Percentiles rank a stretch among this genome's conserved stretches.
These are phyloP conservation scores for Lampropteryx suffumata DNA, from an alignment of 2,888 invertebrate genomes.

Conservation along the genomic window DNA sequence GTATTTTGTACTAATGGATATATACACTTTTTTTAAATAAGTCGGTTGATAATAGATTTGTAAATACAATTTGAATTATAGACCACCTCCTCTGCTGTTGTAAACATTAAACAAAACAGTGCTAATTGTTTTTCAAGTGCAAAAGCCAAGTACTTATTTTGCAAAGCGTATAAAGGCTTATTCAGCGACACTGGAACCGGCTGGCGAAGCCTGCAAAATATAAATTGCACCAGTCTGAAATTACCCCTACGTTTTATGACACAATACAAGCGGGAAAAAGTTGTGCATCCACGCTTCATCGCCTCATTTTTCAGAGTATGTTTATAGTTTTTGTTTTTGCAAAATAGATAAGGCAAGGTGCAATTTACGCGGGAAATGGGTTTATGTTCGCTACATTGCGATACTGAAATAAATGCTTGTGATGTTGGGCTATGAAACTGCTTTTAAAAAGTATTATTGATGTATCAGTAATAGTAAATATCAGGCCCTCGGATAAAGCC, in stretches of 20 bases:
- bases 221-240: slow-evolving; percentile 67
- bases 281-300: slow-evolving; percentile 52
- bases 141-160: slow-evolving; percentile 35
- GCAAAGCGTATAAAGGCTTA: slow-evolving; percentile 47
- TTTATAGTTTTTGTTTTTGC: slow-evolving; percentile 38
- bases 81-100: background rate
- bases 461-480: no score
- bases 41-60: no score
- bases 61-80: background rate
- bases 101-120: slow-evolving; percentile 18
- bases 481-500: no score
- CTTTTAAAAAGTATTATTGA: no score
- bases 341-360: slow-evolving; percentile 32
- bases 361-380: slow-evolving; percentile 22
- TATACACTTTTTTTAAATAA: no score
- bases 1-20: no score
- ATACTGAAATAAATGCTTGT: slow-evolving; percentile 10
- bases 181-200: slow-evolving; percentile 55
- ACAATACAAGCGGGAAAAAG: slow-evolving; percentile 54
- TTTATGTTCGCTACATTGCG: slow-evolving; percentile 14
- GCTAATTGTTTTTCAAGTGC: slow-evolving; percentile 27
- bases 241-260: slow-evolving; percentile 68
- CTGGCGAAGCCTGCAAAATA: slow-evolving; percentile 55
- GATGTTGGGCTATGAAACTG: background rate
- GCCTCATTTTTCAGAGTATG: slow-evolving; percentile 43